These are phyloP conservation scores for Lipophrys pholis DNA, from an alignment of 2,113 vertebrate genomes.

Conservation along the genomic window DNA sequence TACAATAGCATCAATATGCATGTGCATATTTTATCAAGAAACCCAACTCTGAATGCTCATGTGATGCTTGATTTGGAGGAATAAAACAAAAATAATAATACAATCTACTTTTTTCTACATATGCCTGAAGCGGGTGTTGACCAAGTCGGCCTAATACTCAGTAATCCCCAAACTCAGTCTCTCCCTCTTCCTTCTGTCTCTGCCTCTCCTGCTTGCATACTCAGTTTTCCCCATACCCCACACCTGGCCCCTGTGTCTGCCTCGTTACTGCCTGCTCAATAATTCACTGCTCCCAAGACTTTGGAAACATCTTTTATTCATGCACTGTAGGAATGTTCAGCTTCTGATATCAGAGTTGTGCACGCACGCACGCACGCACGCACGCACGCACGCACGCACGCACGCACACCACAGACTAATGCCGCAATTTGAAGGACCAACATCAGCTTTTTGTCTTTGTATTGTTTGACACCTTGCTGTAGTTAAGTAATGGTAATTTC, in stretches of 20 bases:
- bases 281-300: conserved; percentile 77
- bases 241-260: conserved; percentile 50
- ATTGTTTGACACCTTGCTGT: conserved; percentile 12
- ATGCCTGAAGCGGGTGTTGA: conserved; percentile 16
- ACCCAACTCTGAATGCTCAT: no score
- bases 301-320: conserved; percentile 81
- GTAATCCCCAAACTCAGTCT: conserved; percentile 49
- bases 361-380: conserved; percentile 17
- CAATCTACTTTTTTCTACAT: no score
- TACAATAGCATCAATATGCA: no score
- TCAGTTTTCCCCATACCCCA: conserved; percentile 19
- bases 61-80: no score
- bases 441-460: conserved; percentile 32
- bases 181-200: background rate
- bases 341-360: conserved; percentile 35
- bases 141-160: conserved; percentile 44
- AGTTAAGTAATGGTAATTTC: background rate
- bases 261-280: conserved; percentile 74
- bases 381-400: conserved; percentile 21
- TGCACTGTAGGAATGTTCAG: conserved; percentile 63
- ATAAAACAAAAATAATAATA: no score
- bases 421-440: conserved; percentile 30
- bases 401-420: conserved; percentile 13
- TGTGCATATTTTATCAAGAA: no score
- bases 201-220: conserved; percentile 4